Evolutionary conservation across 2,888 invertebrate genomes (phyloP).

Genomic region (Parthenolecanium corni): DNA sequence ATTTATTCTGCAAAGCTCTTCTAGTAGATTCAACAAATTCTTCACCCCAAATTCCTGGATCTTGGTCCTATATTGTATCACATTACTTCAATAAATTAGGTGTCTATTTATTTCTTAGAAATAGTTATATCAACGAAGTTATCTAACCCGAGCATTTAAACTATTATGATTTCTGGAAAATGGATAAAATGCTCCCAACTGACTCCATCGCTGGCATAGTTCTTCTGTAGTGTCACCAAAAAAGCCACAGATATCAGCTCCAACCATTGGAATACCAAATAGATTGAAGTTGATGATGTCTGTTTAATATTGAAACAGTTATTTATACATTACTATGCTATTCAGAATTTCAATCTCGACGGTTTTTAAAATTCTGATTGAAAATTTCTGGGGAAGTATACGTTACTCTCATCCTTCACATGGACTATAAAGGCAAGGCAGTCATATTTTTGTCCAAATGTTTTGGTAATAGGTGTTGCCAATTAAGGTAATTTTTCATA

Average conservation of each 20-base stretch:
- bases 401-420: too few relatives aligned
- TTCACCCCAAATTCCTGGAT: conserved; percentile 55
- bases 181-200: conserved; percentile 77
- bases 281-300: conserved; percentile 61
- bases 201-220: conserved; percentile 72
- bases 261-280: conserved; percentile 71
- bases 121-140: too few relatives aligned
- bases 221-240: conserved; percentile 57
- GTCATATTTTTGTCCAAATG: too few relatives aligned
- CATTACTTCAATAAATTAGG: not conserved
- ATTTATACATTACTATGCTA: too few relatives aligned
- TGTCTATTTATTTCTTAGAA: too few relatives aligned
- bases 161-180: conserved; percentile 73
- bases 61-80: conserved; percentile 53
- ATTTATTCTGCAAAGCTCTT: conserved; percentile 52
- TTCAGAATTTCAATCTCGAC: too few relatives aligned
- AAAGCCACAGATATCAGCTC: conserved; percentile 79
- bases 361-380: too few relatives aligned
- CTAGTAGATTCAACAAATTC: conserved; percentile 58
- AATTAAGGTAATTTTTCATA: too few relatives aligned
- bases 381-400: too few relatives aligned
- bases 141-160: conserved; percentile 46
- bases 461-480: too few relatives aligned
- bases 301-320: conserved; percentile 37
- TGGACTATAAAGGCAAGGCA: too few relatives aligned